phyloP scores from a whole-genome alignment of 2,888 invertebrate species.

The Metacarcinus magister region DNA sequence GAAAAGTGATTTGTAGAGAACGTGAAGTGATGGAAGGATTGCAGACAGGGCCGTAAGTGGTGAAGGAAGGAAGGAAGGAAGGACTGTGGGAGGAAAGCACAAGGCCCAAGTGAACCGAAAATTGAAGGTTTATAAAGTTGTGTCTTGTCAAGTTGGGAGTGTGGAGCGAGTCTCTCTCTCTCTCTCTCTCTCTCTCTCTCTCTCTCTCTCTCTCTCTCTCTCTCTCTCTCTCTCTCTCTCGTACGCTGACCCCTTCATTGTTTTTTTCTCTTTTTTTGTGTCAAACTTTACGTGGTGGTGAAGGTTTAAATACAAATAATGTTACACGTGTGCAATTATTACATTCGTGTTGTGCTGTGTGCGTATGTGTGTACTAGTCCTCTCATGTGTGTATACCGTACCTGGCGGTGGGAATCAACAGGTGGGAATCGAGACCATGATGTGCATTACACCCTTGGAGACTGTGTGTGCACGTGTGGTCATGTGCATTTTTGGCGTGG shows the following conservation, averaged over 20 bases:
- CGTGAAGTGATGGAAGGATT: neutral
- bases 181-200: constrained; percentile 47
- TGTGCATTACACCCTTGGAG: neutral
- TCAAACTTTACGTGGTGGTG: neutral
- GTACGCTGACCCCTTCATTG: neutral
- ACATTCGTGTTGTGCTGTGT: neutral
- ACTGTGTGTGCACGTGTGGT: neutral
- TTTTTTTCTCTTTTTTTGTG: neutral
- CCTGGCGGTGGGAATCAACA: neutral
- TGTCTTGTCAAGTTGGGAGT: neutral
- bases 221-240: neutral
- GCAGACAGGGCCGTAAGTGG: neutral
- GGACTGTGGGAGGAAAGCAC: neutral
- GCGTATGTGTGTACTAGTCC: neutral
- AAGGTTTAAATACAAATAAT: neutral
- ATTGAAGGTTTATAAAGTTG: neutral
- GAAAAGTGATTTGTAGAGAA: neutral
- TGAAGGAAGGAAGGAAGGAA: neutral
- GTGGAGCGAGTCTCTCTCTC: neutral
- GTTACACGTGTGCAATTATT: neutral
- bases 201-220: neutral
- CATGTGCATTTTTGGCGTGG: too few species aligned
- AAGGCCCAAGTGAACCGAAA: neutral
- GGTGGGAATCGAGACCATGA: too few species aligned
- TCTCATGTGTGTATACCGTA: neutral